Evolutionary conservation across 2,113 vertebrate species (phyloP), one percentile per base, ranked within the genome.

Genomic region (Periophthalmus modestus): DNA sequence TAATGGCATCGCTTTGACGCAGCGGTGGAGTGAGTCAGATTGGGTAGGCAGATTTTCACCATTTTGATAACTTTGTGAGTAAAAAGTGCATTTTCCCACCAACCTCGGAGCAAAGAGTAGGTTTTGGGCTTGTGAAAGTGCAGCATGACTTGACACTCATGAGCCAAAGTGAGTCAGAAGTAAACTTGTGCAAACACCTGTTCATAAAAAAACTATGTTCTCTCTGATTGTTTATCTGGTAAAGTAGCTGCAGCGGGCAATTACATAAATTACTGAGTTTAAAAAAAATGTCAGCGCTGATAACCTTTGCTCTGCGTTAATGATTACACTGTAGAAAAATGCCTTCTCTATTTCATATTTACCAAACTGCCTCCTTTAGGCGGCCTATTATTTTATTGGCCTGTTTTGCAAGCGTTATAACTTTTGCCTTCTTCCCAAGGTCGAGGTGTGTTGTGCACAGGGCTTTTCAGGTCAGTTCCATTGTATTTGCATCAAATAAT

Each of bases 401-500:
- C 92, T 94, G 93, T 94, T 94, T 92, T 93, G 90, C 90, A 91
- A 90, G 87, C 87, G 78, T 92, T 90, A 90, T 89, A 93, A 92
- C 92, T 91, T 62, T 93, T 89, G 88, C 83, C 88, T 93, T 91
- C 69, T 90, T 87, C 91, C 55, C 95, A 98, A 98, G 97, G 97
- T 98, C 95, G 76, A 89, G 88, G 90, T 89, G 84, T 95, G 95
- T 97, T 96, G 94, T 95, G 95, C 94, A 95, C 83, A 69, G 89
- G 88, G 85, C 92, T 92, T 94, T 94, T 94, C 94, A 91, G 94
- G 94, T 94, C 93, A 95, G 87, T 95, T 96, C 93, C 90, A 92
- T 94, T 92, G 93, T 94, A 88, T 95, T 97, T 95, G 94, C 95
- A 95, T 95, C 94, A 97, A 97, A 96, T 95, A 95, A 92, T 96